Evolutionary conservation across 2,888 invertebrate genomes (phyloP), one percentile per base, ranked within the genome.

Genomic region (Drosophila mimica): DNA sequence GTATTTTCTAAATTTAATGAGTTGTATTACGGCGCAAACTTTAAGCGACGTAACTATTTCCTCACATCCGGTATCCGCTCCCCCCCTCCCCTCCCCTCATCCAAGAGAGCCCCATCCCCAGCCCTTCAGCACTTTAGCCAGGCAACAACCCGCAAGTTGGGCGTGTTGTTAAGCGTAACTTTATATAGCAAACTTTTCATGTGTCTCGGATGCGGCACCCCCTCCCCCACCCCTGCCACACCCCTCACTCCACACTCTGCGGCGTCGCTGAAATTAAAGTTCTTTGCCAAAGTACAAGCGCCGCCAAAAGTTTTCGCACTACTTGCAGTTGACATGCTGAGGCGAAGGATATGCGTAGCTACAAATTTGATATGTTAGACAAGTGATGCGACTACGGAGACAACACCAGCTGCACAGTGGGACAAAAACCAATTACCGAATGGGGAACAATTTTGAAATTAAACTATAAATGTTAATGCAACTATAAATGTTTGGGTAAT

Each of bases 291-390:
- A 85, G 82, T 88, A 86, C 85, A 87, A 74, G 85, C 83, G 81
- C 70, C 56, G 70, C 72, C 65, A 82, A 88, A 88, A 83, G 75
- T 88, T 88, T 83, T 74, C 63, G 65, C 57, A 70, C 79, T 74
- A 65, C 62, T 75, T 75, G 66, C 69, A 85, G 85, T 88, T 88
- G 88, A 88, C 88, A 88, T 79, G 88, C 78, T 74, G 82, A 83
- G 83, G 70, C 87, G 64, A 80, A 74, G 87, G 82, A 88, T 82
- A 88, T 88, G 85, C 85, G 81, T 76, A 74, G 81, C 82, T 82
- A 88, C 88, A 87, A 88, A 88, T 88, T 83, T 88, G 88, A 88
- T 87, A 87, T 88, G 88, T 88, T 88, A 88, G 88, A 88, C 88
- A 88, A 88, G 85, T 75, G 64, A 43, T 66, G 88, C 46, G 79